Evolutionary conservation across 2,888 invertebrate species (phyloP).

Genomic region (Tenthredo distinguenda): DNA sequence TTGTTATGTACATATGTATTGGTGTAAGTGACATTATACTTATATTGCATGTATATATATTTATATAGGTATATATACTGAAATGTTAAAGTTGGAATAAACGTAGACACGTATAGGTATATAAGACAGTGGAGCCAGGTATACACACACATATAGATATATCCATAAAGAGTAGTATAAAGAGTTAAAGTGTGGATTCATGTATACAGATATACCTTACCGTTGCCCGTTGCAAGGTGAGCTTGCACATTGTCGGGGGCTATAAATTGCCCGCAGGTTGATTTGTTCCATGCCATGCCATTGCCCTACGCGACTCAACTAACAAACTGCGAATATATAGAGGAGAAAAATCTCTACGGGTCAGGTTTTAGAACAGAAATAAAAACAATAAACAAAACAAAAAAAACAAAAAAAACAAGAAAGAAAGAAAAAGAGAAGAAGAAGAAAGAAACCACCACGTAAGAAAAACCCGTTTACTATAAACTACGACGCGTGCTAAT

Average conservation of each 20-base stretch:
- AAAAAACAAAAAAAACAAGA: not conserved
- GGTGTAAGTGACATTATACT: constrained; percentile 12
- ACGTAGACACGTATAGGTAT: not conserved
- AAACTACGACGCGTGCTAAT: constrained; percentile 11
- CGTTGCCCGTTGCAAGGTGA: constrained; percentile 58
- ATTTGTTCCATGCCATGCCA: constrained; percentile 41
- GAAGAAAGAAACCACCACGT: not conserved
- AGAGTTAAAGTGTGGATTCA: constrained; percentile 24
- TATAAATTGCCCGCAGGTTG: constrained; percentile 59
- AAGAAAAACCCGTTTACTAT: constrained; percentile 16
- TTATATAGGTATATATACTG: not conserved
- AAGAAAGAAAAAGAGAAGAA: not conserved
- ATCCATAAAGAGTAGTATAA: not conserved
- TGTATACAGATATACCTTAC: constrained; percentile 4
- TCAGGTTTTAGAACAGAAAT: constrained; percentile 8
- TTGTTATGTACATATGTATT: not conserved
- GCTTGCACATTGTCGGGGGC: constrained; percentile 61
- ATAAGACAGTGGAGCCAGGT: not conserved
- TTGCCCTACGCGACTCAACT: constrained; percentile 48
- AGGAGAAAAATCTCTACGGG: constrained; percentile 13
- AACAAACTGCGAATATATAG: constrained; percentile 12
- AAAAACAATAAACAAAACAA: not conserved
- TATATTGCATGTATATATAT: not conserved
- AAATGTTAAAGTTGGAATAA: not conserved
- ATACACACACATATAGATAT: not conserved